Conservation (phyloP, 1,140 invertebrate species). For the Proales similis region DNA sequence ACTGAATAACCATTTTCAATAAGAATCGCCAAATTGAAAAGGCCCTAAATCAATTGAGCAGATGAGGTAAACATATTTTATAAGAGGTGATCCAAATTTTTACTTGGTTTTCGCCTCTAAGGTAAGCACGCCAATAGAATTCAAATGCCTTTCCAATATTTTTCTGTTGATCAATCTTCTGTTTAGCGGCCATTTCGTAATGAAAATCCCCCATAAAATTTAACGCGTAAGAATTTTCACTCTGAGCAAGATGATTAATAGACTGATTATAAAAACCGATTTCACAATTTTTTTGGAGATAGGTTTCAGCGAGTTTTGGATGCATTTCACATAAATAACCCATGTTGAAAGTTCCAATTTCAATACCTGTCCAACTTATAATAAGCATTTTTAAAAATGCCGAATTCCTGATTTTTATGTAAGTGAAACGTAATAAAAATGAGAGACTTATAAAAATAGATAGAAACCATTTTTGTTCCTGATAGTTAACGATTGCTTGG, state of each 20-base stretch:
- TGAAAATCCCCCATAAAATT: background rate
- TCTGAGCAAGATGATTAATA: background rate
- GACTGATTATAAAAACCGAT: background rate
- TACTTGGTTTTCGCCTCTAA: background rate
- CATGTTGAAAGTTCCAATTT: background rate
- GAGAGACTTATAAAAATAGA: background rate
- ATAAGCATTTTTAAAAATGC: background rate
- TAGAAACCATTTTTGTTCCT: background rate
- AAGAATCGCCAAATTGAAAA: background rate
- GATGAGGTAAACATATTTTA: no score
- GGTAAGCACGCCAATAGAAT: background rate
- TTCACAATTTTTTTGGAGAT: background rate
- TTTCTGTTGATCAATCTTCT: background rate
- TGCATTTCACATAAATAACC: constrained; percentile 10
- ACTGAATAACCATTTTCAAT: background rate
- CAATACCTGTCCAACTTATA: background rate
- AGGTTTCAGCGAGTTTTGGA: background rate
- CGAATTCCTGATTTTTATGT: background rate
- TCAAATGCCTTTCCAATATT: background rate
- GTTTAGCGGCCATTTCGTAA: background rate
- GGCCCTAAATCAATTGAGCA: background rate
- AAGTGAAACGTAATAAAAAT: background rate
- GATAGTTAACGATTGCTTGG: background rate
- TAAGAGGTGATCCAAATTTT: no score
- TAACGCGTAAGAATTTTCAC: background rate